These are phyloP conservation scores for Sterrhoptilus dennistouni DNA, from an alignment of 2,113 vertebrate species.

Conservation along the genomic window DNA sequence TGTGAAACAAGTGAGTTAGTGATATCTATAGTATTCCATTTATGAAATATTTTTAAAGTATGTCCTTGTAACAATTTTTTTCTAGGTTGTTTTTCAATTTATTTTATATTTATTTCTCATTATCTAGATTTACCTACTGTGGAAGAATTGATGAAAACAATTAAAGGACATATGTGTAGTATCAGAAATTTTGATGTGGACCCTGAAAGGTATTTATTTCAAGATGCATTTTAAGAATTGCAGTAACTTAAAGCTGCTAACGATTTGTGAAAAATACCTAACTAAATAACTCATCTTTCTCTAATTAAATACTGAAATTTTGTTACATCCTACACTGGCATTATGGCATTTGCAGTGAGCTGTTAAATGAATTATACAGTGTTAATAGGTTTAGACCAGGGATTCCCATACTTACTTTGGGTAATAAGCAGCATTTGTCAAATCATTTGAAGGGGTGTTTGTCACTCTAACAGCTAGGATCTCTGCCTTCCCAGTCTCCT, in stretches of 20 bases:
- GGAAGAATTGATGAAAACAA: conserved; percentile 89
- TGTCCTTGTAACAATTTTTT: background rate
- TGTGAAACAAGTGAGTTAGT: background rate
- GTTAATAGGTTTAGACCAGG: background rate
- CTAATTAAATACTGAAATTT: background rate
- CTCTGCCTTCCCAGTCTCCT: background rate
- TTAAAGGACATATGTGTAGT: conserved; percentile 72
- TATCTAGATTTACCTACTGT: conserved; percentile 85
- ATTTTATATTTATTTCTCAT: background rate
- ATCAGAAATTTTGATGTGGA: conserved; percentile 68
- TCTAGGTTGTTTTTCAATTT: background rate
- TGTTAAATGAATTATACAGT: background rate
- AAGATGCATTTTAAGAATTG: background rate
- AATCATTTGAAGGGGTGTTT: background rate
- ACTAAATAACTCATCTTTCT: background rate
- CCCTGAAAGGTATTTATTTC: conserved; percentile 73
- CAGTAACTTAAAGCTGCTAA: background rate
- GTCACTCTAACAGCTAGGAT: background rate
- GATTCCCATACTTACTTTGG: background rate
- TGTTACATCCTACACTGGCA: background rate
- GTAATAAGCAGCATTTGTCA: background rate
- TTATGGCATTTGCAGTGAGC: background rate
- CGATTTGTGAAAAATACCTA: background rate
- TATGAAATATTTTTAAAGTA: background rate
- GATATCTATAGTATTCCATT: background rate